Evolutionary conservation across 2,113 vertebrate species (phyloP).

Genomic region (Coregonus clupeaformis): DNA sequence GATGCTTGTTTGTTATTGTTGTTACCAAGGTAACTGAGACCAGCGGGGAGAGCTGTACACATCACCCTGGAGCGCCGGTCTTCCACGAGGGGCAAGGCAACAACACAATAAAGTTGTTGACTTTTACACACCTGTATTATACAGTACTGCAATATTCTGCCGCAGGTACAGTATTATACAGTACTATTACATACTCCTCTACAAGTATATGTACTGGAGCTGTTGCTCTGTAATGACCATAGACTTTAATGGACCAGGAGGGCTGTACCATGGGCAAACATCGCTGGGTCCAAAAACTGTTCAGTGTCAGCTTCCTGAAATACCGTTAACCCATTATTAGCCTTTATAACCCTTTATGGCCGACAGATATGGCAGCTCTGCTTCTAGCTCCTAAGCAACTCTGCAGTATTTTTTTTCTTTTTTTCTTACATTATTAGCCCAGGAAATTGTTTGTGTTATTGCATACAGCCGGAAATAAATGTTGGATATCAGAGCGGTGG

Average conservation of each 20-base stretch:
- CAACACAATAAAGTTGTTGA: not conserved
- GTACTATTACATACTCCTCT: not conserved
- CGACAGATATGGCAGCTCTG: too few species aligned
- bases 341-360: not conserved
- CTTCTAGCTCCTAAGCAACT: too few species aligned
- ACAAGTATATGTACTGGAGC: slow-evolving; percentile 95
- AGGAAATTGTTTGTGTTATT: too few species aligned
- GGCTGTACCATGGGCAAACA: slow-evolving; percentile 87
- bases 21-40: slow-evolving; percentile 80
- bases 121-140: not conserved
- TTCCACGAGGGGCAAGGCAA: slow-evolving; percentile 91
- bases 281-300: slow-evolving; percentile 78
- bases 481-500: too few species aligned
- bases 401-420: too few species aligned
- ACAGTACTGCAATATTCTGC: too few species aligned
- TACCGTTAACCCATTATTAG: not conserved
- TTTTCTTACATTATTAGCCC: too few species aligned
- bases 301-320: not conserved
- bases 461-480: too few species aligned
- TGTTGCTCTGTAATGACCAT: slow-evolving; percentile 88
- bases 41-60: slow-evolving; percentile 75
- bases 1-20: slow-evolving; percentile 16
- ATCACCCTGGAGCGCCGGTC: slow-evolving; percentile 88
- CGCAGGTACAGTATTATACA: too few species aligned
- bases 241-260: slow-evolving; percentile 89